phyloP scores from a whole-genome alignment of 1,140 invertebrate genomes.

The Trypoxylus dichotomus region DNA sequence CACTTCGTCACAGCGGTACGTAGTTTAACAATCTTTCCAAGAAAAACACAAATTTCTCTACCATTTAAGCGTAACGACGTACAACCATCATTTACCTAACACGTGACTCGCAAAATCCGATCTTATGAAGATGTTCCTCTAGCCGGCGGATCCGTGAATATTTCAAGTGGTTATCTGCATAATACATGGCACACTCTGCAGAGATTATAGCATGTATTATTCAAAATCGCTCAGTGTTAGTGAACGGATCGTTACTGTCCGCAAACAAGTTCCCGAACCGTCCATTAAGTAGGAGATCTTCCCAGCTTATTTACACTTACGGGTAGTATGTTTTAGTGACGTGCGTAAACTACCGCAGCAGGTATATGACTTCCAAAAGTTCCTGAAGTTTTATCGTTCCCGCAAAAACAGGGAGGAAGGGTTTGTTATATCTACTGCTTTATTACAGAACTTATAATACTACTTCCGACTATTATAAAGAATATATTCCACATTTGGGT shows the following conservation, averaged over 20 bases:
- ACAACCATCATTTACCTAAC: not conserved
- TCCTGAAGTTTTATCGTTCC: not conserved
- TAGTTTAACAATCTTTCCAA: not conserved
- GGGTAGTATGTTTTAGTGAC: not conserved
- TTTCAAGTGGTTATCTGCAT: conserved; percentile 36
- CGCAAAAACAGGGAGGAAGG: not conserved
- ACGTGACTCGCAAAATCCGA: not conserved
- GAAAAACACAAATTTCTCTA: not conserved
- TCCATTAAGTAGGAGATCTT: not conserved
- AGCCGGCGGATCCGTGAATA: conserved; percentile 30
- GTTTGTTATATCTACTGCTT: not conserved
- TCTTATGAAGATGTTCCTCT: not conserved
- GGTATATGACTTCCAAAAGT: not conserved
- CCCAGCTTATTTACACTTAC: not conserved
- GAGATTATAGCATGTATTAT: conserved; percentile 39
- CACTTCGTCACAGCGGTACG: not conserved
- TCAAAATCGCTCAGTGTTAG: conserved; percentile 30
- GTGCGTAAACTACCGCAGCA: not conserved
- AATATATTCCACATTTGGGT: too few species aligned
- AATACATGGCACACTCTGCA: conserved; percentile 35
- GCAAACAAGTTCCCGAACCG: conserved; percentile 32
- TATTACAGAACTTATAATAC: too few species aligned
- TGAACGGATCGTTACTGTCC: conserved; percentile 27
- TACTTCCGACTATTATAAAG: too few species aligned
- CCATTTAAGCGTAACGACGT: not conserved